Conservation (phyloP, 1,140 invertebrate species). For the Bombus pascuorum region DNA sequence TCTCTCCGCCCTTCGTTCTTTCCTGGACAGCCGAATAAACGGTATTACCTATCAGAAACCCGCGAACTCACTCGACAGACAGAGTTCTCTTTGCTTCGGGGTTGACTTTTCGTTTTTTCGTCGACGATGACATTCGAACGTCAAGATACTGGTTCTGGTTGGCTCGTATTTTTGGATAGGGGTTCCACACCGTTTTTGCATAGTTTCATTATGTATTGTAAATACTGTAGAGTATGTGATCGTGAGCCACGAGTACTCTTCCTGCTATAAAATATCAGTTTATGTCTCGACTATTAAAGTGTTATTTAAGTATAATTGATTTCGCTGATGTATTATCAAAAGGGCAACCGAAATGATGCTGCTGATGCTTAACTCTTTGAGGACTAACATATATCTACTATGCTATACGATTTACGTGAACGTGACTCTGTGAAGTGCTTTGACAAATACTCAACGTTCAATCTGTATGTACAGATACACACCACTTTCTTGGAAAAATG, state of each 20-base stretch:
- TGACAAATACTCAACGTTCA: background rate
- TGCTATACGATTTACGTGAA: too few species aligned
- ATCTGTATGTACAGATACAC: background rate
- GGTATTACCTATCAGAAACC: constrained; percentile 73
- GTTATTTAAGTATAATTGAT: background rate
- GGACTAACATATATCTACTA: too few species aligned
- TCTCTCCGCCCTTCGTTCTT: constrained; percentile 26
- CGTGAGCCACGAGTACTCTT: too few species aligned
- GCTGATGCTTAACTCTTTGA: too few species aligned
- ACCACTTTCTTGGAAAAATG: background rate
- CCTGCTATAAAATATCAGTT: background rate
- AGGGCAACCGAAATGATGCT: too few species aligned
- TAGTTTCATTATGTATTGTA: too few species aligned
- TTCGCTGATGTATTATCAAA: background rate
- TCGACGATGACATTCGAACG: constrained; percentile 30
- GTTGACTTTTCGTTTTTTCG: background rate
- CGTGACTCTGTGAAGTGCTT: background rate
- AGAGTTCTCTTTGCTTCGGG: background rate
- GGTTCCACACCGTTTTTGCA: too few species aligned
- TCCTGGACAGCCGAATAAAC: constrained; percentile 56
- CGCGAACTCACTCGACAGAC: constrained; percentile 39
- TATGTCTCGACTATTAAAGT: background rate
- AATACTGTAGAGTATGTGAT: too few species aligned
- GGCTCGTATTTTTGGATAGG: background rate
- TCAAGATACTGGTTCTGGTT: background rate